A percentile compares a stretch with the other conserved stretches of the same genome.
phyloP scores from a whole-genome alignment of 92 coral and sea anemone species.

The Ricordea florida region DNA sequence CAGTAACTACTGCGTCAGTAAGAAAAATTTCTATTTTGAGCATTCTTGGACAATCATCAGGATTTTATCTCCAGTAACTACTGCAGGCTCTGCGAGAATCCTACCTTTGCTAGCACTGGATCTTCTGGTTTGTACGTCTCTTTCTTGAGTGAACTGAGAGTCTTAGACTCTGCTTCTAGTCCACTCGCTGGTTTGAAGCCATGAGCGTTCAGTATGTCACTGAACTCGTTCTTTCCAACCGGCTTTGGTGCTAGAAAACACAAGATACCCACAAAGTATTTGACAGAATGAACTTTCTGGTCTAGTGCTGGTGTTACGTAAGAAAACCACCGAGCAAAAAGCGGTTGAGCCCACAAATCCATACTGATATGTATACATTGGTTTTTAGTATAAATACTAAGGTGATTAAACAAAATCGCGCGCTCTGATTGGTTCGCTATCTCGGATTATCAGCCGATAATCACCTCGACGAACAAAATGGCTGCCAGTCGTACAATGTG shows the following conservation, averaged over 20 bases:
- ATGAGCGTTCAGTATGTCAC: slow-evolving; percentile 93
- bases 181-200: slow-evolving; percentile 81
- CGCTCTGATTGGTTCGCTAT: no score
- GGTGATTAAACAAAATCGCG: no score
- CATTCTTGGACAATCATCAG: neutral
- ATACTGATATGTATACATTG: no score
- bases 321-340: no score
- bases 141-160: slow-evolving; percentile 66
- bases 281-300: neutral
- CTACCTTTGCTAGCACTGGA: slow-evolving; percentile 93
- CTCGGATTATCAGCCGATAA: no score
- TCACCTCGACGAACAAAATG: no score
- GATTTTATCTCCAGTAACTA: neutral
- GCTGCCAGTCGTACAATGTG: no score
- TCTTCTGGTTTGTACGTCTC: slow-evolving; percentile 74
- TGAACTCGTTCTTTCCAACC: slow-evolving; percentile 87
- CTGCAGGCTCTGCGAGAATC: neutral
- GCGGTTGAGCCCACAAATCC: no score
- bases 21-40: no score
- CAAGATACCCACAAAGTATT: neutral
- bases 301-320: neutral
- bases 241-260: slow-evolving; percentile 77
- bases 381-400: no score
- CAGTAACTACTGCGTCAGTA: no score
- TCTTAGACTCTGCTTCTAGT: slow-evolving; percentile 67